A percentile compares a stretch with the other conserved stretches of the same genome.
These are phyloP conservation scores for Euthynnus affinis DNA, from an alignment of 2,797 vertebrate species.

Conservation along the genomic window DNA sequence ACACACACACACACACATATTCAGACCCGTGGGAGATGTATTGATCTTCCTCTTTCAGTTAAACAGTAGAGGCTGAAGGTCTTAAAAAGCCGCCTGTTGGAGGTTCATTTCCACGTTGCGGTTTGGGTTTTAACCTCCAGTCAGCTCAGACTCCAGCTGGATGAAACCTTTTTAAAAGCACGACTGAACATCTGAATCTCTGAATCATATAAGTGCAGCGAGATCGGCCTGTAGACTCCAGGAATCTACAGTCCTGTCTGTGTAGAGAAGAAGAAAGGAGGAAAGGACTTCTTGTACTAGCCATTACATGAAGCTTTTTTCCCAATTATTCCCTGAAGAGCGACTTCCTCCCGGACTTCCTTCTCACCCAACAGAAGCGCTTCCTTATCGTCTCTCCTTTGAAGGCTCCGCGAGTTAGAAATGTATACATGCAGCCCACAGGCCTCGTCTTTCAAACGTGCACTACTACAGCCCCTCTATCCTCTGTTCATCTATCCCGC, in stretches of 20 bases:
- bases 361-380: neutral
- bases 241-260: neutral
- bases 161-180: constrained; percentile 19
- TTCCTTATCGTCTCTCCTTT: neutral
- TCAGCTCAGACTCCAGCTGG: neutral
- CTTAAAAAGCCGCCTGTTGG: neutral
- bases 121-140: constrained; percentile 31
- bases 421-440: neutral
- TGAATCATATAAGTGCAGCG: neutral
- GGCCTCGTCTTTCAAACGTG: neutral
- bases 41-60: constrained; percentile 28
- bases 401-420: neutral
- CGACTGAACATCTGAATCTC: neutral
- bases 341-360: neutral
- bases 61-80: neutral
- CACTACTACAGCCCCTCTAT: neutral
- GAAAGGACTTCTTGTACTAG: too few relatives aligned
- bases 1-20: neutral
- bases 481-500: neutral
- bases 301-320: neutral
- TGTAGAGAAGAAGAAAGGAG: neutral
- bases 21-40: neutral
- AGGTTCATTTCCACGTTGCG: neutral
- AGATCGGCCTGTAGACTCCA: too few relatives aligned
- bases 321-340: neutral